Conservation (phyloP, 30 jellyfish, hydroid and myxozoan genomes). For the Calvadosia cruxmelitensis region DNA sequence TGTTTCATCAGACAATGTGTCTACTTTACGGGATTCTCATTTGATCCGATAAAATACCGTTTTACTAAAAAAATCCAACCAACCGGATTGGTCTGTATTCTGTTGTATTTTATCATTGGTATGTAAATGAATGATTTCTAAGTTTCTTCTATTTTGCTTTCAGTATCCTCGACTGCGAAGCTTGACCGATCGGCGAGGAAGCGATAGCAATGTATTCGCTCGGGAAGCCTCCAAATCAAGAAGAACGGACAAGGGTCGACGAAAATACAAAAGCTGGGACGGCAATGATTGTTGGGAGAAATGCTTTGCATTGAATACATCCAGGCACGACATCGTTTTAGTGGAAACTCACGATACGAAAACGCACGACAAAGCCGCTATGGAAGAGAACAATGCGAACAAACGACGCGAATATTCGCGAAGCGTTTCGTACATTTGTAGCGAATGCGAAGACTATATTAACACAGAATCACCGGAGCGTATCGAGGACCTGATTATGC, state of each 20-base stretch:
- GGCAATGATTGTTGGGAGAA: background rate
- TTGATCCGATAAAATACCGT: no score
- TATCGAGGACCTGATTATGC: slow-evolving; percentile 7
- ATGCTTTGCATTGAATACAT: background rate
- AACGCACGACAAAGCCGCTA: background rate
- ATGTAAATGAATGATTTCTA: no score
- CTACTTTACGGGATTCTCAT: no score
- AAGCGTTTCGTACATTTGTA: slow-evolving; percentile 18
- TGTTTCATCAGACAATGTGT: no score
- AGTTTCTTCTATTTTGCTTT: no score
- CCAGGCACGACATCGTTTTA: background rate
- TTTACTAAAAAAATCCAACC: no score
- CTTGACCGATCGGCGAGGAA: background rate
- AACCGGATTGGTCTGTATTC: no score
- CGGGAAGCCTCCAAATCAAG: background rate
- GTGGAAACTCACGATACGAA: background rate
- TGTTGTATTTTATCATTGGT: no score
- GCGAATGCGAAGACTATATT: slow-evolving; percentile 23
- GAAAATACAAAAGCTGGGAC: background rate
- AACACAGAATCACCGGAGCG: slow-evolving; percentile 16
- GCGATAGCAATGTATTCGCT: background rate
- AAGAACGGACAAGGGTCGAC: slow-evolving; percentile 1
- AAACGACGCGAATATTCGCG: slow-evolving; percentile 9
- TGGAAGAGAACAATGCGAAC: background rate
- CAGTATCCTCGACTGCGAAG: background rate